Conservation (phyloP, 2,113 vertebrate genomes). For the Motacilla alba region DNA sequence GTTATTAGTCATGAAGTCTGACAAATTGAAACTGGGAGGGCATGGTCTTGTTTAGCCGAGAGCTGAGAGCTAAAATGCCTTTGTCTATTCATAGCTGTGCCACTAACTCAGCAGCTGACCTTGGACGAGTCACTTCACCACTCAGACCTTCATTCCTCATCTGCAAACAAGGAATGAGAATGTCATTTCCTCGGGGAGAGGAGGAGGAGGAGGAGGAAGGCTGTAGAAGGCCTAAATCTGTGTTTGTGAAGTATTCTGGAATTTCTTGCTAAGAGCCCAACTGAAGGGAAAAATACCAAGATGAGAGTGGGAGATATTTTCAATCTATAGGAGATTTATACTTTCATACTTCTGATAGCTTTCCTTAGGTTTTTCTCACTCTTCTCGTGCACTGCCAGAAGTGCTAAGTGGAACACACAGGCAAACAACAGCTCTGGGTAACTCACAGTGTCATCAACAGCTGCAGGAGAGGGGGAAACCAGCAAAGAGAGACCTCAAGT, state of each 20-base stretch:
- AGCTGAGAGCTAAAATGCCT: neutral
- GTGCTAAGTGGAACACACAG: neutral
- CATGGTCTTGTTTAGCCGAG: neutral
- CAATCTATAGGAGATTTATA: neutral
- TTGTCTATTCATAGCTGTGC: constrained; percentile 3
- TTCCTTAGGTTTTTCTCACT: neutral
- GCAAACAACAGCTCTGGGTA: neutral
- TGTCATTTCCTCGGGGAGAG: neutral
- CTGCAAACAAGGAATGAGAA: neutral
- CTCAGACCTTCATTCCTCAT: constrained; percentile 10
- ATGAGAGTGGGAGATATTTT: neutral
- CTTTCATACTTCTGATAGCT: neutral
- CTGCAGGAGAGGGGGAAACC: neutral
- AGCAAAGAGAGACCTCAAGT: neutral
- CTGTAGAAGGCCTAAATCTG: neutral
- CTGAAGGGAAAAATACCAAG: neutral
- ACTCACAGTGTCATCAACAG: neutral
- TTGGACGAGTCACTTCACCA: neutral
- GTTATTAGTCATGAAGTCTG: neutral
- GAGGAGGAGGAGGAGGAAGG: neutral
- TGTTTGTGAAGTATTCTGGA: neutral
- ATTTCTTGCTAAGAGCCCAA: neutral
- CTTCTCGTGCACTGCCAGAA: neutral
- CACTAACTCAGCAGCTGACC: constrained; percentile 10
- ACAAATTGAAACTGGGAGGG: neutral